Evolutionary conservation across 2,888 invertebrate species (phyloP).

Genomic region (Macrophya annulata): DNA sequence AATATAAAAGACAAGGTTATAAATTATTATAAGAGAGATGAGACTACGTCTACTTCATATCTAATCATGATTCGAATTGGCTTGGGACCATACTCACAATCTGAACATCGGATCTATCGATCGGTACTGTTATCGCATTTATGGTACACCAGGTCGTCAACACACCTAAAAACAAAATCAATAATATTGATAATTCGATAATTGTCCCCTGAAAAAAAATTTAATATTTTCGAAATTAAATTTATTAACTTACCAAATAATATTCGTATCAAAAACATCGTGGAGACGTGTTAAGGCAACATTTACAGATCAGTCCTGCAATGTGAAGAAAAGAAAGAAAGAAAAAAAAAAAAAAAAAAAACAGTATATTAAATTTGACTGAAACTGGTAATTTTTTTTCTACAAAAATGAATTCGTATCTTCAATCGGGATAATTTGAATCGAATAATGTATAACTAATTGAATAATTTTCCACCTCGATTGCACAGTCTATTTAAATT

Average conservation of each 20-base stretch:
- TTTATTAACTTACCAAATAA: conserved; percentile 69
- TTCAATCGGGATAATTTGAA: background rate
- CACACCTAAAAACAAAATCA: conserved; percentile 65
- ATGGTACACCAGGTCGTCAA: conserved; percentile 67
- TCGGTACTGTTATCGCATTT: conserved; percentile 73
- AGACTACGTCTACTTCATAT: background rate
- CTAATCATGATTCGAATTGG: background rate
- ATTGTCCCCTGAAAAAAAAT: background rate
- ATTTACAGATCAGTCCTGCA: conserved; percentile 62
- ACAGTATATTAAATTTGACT: background rate
- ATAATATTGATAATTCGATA: background rate
- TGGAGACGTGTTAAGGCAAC: conserved; percentile 74
- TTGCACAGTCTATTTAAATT: background rate
- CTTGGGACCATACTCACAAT: conserved; percentile 66
- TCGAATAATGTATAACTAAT: background rate
- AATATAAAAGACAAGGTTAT: background rate
- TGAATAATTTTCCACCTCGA: background rate
- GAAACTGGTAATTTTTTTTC: background rate
- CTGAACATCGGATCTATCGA: conserved; percentile 73
- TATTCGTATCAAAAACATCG: conserved; percentile 70
- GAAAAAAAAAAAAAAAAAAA: background rate
- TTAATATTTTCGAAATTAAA: too few species aligned
- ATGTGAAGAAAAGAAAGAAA: background rate
- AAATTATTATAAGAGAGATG: too few species aligned
- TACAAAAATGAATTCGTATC: background rate